Conservation (phyloP, 2,113 vertebrate species). For the Heterochromis multidens region DNA sequence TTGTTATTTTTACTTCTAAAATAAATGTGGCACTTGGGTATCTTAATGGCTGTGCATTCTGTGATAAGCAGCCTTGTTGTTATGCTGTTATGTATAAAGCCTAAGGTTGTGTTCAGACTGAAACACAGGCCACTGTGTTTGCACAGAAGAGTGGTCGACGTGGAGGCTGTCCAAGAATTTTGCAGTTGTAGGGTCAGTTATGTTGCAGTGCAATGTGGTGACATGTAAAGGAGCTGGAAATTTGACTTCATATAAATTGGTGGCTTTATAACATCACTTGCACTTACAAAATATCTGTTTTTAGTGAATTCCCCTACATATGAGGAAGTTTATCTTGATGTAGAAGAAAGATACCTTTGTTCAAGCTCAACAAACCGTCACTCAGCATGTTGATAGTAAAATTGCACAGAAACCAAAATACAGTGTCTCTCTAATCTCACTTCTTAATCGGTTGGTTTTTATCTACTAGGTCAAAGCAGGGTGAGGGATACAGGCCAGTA, state of each 20-base stretch:
- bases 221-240: neutral
- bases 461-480: constrained; percentile 48
- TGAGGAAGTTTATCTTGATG: neutral
- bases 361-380: neutral
- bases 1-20: neutral
- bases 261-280: neutral
- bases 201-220: neutral
- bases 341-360: neutral
- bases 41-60: too few species aligned
- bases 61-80: too few species aligned
- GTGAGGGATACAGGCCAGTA: constrained; percentile 44
- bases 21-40: too few species aligned
- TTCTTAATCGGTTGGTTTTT: constrained; percentile 15
- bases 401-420: constrained; percentile 1
- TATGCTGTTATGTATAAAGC: neutral
- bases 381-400: neutral
- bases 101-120: neutral
- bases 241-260: neutral
- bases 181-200: neutral
- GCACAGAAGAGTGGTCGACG: neutral
- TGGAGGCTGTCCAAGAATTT: neutral
- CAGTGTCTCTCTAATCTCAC: neutral
- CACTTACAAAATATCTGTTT: neutral
- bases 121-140: neutral
- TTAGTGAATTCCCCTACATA: neutral